Evolutionary conservation across 2,888 invertebrate genomes (phyloP).

Genomic region (Acheta domesticus): DNA sequence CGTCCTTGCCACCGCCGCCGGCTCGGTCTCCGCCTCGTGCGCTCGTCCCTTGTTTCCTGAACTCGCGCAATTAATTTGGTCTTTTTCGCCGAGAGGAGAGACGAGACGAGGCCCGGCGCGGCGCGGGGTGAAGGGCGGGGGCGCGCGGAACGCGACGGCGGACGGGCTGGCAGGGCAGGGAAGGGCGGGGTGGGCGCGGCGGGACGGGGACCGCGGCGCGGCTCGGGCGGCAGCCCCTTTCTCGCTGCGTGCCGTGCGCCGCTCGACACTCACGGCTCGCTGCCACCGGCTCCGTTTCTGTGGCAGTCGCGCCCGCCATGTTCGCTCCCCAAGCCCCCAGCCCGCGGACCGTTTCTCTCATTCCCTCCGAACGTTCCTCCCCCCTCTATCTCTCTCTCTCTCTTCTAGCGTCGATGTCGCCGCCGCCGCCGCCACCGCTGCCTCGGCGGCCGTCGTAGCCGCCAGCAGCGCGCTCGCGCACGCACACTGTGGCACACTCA

Average conservation of each 20-base stretch:
- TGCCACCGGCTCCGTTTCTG: not conserved
- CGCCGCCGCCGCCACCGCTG: not conserved
- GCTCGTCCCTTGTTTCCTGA: constrained; percentile 1
- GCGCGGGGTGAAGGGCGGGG: not conserved
- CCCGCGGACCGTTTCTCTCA: not conserved
- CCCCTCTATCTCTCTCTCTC: too few relatives aligned
- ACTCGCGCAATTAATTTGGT: not conserved
- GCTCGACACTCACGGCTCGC: not conserved
- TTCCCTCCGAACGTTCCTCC: not conserved
- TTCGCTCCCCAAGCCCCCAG: not conserved
- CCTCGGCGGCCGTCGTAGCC: not conserved
- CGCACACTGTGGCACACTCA: not conserved
- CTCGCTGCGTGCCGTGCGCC: not conserved
- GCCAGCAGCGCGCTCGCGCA: not conserved
- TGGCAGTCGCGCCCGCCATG: not conserved
- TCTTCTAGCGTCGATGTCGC: not conserved
- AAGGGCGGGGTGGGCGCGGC: not conserved
- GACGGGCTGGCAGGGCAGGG: not conserved
- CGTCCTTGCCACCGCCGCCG: not conserved
- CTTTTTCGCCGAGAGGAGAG: not conserved
- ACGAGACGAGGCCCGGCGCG: not conserved
- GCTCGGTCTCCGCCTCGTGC: not conserved
- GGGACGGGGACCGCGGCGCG: not conserved
- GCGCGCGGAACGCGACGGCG: not conserved
- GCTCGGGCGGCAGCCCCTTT: not conserved